A percentile compares a stretch with the other conserved stretches of the same genome.
phyloP scores from a whole-genome alignment of 2,888 invertebrate species.

The Drosophila robusta region DNA sequence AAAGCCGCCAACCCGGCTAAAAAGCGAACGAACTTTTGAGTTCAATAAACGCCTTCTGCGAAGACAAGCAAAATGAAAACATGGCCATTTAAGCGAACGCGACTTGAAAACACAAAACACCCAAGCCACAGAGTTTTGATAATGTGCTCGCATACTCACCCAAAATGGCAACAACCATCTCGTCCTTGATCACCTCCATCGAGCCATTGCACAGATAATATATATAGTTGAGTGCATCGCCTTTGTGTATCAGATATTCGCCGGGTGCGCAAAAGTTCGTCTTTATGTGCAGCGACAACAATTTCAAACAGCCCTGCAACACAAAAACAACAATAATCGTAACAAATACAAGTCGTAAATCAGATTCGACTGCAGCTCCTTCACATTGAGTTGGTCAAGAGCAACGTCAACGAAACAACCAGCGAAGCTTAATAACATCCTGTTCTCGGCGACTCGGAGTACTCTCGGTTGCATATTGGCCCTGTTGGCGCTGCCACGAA shows the following conservation, averaged over 20 bases:
- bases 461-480: neutral
- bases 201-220: constrained; percentile 98
- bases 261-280: constrained; percentile 98
- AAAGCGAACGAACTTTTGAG: constrained; percentile 69
- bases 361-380: constrained; percentile 20
- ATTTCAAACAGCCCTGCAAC: constrained; percentile 92
- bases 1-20: constrained; percentile 6
- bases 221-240: constrained; percentile 96
- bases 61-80: constrained; percentile 33
- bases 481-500: constrained; percentile 48
- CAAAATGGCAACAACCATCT: constrained; percentile 98
- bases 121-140: neutral
- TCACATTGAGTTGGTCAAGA: constrained; percentile 14
- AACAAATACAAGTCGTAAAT: constrained; percentile 32
- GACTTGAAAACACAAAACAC: constrained; percentile 34
- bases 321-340: constrained; percentile 3
- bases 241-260: constrained; percentile 96
- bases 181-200: constrained; percentile 98
- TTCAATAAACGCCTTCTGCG: constrained; percentile 63
- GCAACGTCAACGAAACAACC: constrained; percentile 1
- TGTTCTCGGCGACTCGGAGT: too few relatives aligned
- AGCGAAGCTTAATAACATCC: too few relatives aligned
- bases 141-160: constrained; percentile 87
- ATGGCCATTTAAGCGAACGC: constrained; percentile 36
- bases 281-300: constrained; percentile 95